A percentile compares a stretch with the other conserved stretches of the same genome.
Conservation (phyloP, 2,113 vertebrate species). For the Anseranas semipalmata region DNA sequence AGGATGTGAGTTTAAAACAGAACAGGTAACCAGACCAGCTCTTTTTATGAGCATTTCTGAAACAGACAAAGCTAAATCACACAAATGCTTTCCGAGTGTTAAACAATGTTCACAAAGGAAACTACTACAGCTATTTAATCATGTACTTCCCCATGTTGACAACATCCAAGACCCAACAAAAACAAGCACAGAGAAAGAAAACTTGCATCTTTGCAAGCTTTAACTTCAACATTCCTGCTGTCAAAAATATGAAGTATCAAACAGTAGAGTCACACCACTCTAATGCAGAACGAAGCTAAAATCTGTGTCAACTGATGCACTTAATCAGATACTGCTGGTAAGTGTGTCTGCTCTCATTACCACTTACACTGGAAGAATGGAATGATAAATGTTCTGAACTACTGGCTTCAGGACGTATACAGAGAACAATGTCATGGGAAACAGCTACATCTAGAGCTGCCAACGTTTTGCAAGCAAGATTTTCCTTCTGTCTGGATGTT, state of each 20-base stretch:
- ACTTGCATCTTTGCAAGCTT: background rate
- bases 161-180: background rate
- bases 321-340: background rate
- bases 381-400: background rate
- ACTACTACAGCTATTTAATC: background rate
- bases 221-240: background rate
- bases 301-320: background rate
- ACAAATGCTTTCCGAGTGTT: background rate
- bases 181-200: slow-evolving; percentile 15
- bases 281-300: background rate
- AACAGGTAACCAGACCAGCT: background rate
- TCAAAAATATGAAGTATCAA: background rate
- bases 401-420: background rate
- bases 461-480: background rate
- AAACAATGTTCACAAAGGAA: background rate
- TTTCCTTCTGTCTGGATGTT: background rate
- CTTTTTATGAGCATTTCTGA: background rate
- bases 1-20: background rate
- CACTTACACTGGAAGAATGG: background rate
- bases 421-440: rapidly evolving
- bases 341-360: background rate
- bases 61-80: background rate
- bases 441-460: background rate
- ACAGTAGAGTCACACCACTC: background rate
- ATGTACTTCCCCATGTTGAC: background rate